Evolutionary conservation across 2,888 invertebrate genomes (phyloP).

Genomic region (Deilephila elpenor): DNA sequence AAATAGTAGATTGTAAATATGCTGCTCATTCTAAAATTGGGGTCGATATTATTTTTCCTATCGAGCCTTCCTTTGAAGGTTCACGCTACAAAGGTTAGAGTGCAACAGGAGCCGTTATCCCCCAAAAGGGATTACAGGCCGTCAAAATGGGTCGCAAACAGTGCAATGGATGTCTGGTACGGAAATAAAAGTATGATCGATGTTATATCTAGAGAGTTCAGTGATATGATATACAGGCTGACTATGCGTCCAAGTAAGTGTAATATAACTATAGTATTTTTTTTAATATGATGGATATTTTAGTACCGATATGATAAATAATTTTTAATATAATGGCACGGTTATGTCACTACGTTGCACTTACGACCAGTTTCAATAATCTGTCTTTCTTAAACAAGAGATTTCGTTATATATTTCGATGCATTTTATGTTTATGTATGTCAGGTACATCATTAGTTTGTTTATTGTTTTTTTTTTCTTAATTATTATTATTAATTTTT

Average conservation of each 20-base stretch:
- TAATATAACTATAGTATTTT: neutral
- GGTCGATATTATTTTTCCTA: slow-evolving; percentile 10
- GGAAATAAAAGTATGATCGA: slow-evolving; percentile 67
- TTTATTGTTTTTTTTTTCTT: too few species aligned
- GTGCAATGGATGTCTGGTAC: slow-evolving; percentile 70
- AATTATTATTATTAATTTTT: too few species aligned
- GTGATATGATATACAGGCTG: slow-evolving; percentile 57
- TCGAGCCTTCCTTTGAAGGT: neutral
- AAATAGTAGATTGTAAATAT: slow-evolving; percentile 3
- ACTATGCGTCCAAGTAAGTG: slow-evolving; percentile 57
- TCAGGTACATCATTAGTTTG: too few species aligned
- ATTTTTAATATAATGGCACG: too few species aligned
- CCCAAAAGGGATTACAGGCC: slow-evolving; percentile 57
- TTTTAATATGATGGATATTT: neutral
- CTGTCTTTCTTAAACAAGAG: too few species aligned
- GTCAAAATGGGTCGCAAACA: slow-evolving; percentile 65
- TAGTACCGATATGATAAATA: too few species aligned
- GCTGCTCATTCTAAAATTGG: slow-evolving; percentile 25
- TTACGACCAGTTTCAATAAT: too few species aligned
- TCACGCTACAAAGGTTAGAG: slow-evolving; percentile 23
- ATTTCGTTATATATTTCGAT: too few species aligned
- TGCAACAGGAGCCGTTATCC: slow-evolving; percentile 17
- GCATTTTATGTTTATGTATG: too few species aligned
- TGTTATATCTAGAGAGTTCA: slow-evolving; percentile 62
- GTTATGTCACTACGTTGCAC: too few species aligned